Evolutionary conservation across 2,888 invertebrate genomes (phyloP), one percentile per base, ranked within the genome.

Genomic region (Orthonevra nobilis): DNA sequence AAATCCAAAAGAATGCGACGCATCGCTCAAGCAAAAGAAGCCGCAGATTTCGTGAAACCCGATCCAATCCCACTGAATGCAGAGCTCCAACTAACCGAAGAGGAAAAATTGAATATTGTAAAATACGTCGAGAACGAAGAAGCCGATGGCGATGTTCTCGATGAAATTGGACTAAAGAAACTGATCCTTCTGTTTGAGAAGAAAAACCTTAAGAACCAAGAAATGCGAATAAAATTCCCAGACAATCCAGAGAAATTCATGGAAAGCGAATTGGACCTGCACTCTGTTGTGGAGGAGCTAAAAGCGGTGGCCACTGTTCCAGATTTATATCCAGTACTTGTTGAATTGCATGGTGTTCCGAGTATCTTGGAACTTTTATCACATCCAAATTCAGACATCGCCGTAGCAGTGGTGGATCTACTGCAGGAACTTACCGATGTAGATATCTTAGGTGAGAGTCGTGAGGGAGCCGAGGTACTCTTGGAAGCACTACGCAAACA

Each of bases 231-330:
- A 9, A 99, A 99, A 89, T 99, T 97, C 89, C 96, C 98, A 0
- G 99, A 98, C 86, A 94, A 94, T 84, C 97, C 98, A 4, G 97
- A 98, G 87, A 98, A 98, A 91, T 99, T 99, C 87, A 98, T 99
- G 94, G 95, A 99, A 84, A 98, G 98, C 70, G 99, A 99, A 90
- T 91, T 99, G 32, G 97, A 98, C 87, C 89, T 98, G 70, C 96
- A 97, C 89, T 95, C 95, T 84, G 93, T 94, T 3, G 91, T 98
- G 81, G 96, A 97, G 90, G 96, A 92, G 23, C 91, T 99, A 87
- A 96, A 99, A 90, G 95, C 94, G 2, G 91, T 99, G 26, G 97
- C 99, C 0, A 98, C 98, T 3, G 96, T 96, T 30, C 98, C 99
- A 0, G 97, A 99, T 87, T 92, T 97, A 70, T 99, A 99, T 89